Evolutionary conservation across 2,797 vertebrate genomes (phyloP), one percentile per base, ranked within the genome.

Genomic region (Falco peregrinus): DNA sequence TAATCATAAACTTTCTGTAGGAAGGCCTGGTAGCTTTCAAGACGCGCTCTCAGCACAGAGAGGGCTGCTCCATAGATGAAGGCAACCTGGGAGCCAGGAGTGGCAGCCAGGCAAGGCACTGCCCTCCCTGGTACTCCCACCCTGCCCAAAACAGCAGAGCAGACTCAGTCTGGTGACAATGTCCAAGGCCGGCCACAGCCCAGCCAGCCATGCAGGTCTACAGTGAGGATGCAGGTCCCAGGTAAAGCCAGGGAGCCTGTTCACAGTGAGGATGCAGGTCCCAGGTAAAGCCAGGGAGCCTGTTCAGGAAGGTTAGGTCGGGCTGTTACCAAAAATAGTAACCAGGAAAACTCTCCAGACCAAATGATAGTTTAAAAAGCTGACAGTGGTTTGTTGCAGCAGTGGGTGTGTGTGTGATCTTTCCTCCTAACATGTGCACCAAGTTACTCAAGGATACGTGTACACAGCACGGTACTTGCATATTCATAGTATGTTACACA

Each of bases 131-230:
- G 29, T 35, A 37, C 54, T 54, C 31, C 22, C 41, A 48, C 45
- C 9, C 25, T 26, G 28, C 41, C 9, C 13, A 22, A 68, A 68
- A 0, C 9, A 85, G 31, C 17, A 74, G 9, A 67, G 6, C 4
- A 63, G 14, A 57, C 6, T 13, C 67, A 16, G 11, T 41, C 16
- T 67, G 15, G 24, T 26, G 43, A 29, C 26, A 28, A 70, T 29
- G 61, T 53, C 4, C 0, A 2, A 24, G 37, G 12, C 1, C 78
- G 65, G 6, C 21, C 41, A 22, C 6, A 69, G 37, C 20, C 8
- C 16, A 54, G 18, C 6, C 5, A n/a, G 19, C 13, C 63, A 68
- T 15, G 12, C 4, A 61, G 24, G 31, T 78, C 20, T 0, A 0
- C 39, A 26, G 24, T 0, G 2, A 53, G 3, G 16, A 17, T 22